phyloP scores from a whole-genome alignment of 2,113 vertebrate species.

The Chauna torquata region DNA sequence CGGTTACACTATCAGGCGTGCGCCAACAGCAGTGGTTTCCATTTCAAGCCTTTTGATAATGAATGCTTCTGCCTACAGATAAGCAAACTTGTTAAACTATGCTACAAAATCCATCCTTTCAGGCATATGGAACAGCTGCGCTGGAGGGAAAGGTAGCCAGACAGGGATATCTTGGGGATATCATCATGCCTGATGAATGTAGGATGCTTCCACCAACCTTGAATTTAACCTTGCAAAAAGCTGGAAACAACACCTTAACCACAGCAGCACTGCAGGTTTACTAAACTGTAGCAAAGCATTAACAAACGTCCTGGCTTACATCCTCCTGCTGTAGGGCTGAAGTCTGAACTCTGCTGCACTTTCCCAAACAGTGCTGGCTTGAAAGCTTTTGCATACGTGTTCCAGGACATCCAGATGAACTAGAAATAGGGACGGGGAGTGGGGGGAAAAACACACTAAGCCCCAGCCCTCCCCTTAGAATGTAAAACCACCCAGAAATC shows the following conservation, averaged over 20 bases:
- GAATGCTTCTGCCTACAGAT: neutral
- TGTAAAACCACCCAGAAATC: neutral
- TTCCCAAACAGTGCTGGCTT: neutral
- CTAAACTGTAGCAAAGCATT: neutral
- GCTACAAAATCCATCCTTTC: neutral
- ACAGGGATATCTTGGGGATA: neutral
- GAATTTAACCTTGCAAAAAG: neutral
- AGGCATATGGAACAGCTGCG: neutral
- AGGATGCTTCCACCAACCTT: neutral
- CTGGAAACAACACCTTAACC: neutral
- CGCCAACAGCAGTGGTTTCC: neutral
- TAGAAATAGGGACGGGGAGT: neutral
- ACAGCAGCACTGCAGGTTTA: fast-evolving
- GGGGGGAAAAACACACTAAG: neutral
- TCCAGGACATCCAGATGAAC: neutral
- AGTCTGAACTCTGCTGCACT: neutral
- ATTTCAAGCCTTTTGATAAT: neutral
- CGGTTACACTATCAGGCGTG: neutral
- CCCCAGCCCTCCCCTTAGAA: neutral
- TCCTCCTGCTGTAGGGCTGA: neutral
- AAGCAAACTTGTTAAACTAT: neutral
- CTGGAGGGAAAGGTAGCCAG: neutral
- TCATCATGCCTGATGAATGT: neutral
- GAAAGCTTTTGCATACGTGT: neutral
- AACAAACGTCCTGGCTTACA: neutral